Evolutionary conservation across 2,113 vertebrate species (phyloP).

Genomic region (Atrichornis clamosus): DNA sequence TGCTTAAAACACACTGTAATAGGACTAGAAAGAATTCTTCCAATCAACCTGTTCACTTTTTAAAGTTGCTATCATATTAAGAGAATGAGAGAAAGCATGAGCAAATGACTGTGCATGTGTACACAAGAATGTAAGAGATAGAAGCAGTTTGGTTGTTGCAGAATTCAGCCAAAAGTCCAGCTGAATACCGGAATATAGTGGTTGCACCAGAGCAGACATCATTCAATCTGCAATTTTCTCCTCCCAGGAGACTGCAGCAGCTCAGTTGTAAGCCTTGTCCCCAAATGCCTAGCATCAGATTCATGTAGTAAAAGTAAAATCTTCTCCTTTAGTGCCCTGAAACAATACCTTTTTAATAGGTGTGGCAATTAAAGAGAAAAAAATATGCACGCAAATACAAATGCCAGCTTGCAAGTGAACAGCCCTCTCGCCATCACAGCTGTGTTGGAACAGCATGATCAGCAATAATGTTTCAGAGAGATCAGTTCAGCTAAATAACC

Average conservation of each 20-base stretch:
- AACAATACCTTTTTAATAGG: neutral
- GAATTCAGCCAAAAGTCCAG: neutral
- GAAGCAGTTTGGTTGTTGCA: neutral
- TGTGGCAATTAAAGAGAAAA: neutral
- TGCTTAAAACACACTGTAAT: neutral
- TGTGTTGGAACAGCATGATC: neutral
- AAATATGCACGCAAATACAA: neutral
- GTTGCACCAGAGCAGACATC: neutral
- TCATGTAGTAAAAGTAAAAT: neutral
- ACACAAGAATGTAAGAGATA: neutral
- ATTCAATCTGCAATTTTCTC: neutral
- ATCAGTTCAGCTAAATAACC: neutral
- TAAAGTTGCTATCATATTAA: neutral
- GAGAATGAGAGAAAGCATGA: neutral
- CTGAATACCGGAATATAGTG: neutral
- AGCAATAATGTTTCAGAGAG: neutral
- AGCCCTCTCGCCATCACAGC: neutral
- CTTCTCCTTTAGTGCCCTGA: neutral
- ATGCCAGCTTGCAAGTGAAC: neutral
- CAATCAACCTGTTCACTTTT: neutral
- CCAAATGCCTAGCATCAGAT: neutral
- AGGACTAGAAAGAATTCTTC: neutral
- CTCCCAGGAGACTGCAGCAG: neutral
- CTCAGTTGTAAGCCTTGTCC: neutral
- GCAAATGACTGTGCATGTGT: fast-evolving